Base-by-base conservation (phyloP, 2,113 vertebrate species). In the Monopterus albus region DNA sequence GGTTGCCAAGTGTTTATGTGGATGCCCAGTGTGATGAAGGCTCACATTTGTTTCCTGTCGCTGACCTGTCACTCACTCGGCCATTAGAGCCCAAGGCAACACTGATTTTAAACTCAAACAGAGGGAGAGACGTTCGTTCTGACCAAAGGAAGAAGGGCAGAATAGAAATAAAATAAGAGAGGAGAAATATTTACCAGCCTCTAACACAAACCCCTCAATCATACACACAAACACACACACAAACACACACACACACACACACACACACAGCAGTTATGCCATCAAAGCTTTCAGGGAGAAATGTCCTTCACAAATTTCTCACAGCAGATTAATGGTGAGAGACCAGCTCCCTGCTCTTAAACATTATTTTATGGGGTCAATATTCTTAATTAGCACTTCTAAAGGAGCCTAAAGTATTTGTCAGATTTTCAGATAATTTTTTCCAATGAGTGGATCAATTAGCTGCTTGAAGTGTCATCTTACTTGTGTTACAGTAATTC, bases 1-100 rank as follows among this genome's bases (percentile, higher is more conserved):
- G 85, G 78, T 87, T 73, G 73, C 40, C 20, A 31, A 78, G 74
- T 91, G 91, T 89, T 91, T 89, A 85, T 88, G 81, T 82, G 79
- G 75, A 85, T 84, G 91, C 87, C 86, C 80, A 59, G 74, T 83
- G 72, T 76, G 84, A 92, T 91, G 90, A 93, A 91, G 86, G 84
- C 85, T 82, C 85, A 78, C 91, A 93, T 93, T 93, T 92, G 90
- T 91, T 91, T 88, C 84, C 87, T 87, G 91, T 91, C 89, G 87
- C 83, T 69, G 82, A 78, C 75, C 85, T 89, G 91, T 90, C 90
- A 89, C 71, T 92, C 88, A 87, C 62, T 75, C 29, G 26, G 72
- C 83, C 61, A 68, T 78, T 86, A 78, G 47, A 56, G 80, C 78
- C 47, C 18, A 57, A 56, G 79, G 79, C 78, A 73, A 29, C 43